Evolutionary conservation across 2,888 invertebrate species (phyloP), one percentile per base, ranked within the genome.

Genomic region (Smittia aterrima): DNA sequence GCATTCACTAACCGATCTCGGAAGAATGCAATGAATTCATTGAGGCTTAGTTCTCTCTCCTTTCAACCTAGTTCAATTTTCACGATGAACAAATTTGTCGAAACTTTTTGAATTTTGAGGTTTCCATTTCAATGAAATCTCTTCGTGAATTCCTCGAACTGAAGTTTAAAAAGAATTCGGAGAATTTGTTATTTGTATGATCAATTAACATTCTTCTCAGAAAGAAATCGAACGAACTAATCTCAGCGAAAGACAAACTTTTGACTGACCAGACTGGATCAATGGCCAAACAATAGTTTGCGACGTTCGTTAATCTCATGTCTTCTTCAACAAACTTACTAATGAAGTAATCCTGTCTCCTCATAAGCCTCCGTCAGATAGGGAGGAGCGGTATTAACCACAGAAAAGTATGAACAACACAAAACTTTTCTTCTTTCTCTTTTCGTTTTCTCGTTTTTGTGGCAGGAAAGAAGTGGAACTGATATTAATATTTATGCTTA

Each of bases 401-500:
- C 58, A 58, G 58, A 58, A 6, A 22, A 22, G 58, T 6, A 11
- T 3, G 22, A 58, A 58, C 18, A 58, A 58, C 9, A 58, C 58
- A 58, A 58, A 58, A 20, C 22, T 9, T 58, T 58, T n/a, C 22
- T 11, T 22, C 58, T 22, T n/a, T n/a, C n/a, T n/a, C n/a, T n/a
- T n/a, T n/a, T n/a, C n/a, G 22, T 47, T 47, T 47, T 3, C 18
- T 11, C 58, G 22, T 58, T 22, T 58, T 20, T 47, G 9, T 22
- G 58, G 22, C 22, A 7, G 7, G 22, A n/a, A 47, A 47, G 11
- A 22, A 58, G 58, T 22, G 22, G 13, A 58, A 58, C 38, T 58
- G 62, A 72, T 40, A 58, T 62, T 70, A 40, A 72, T 72, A 62
- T 72, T 72, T 72, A 72, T 62, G 58, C 27, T 32, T 72, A n/a